Evolutionary conservation across 35 echinoderm and acorn worm species (phyloP), one percentile per base, ranked within the genome.

Genomic region (Patiria miniata): DNA sequence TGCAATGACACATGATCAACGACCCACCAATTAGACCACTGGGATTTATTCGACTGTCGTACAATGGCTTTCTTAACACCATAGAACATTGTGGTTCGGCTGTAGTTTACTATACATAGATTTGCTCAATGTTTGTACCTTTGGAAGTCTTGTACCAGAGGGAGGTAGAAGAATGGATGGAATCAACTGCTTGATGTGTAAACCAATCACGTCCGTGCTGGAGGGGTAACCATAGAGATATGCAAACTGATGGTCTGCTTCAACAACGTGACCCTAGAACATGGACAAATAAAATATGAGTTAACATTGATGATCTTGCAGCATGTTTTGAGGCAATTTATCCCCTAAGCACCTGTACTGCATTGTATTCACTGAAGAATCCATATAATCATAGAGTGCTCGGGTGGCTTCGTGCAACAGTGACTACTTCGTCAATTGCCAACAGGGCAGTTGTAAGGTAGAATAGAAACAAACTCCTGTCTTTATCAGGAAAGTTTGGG

Each of bases 161-260:
- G 83, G 55, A 10, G 96, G 96, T 4, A 99, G 82, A 37, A 83
- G 78, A 0, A 99, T 80, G n/a, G 91, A 91, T 77, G 96, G 96
- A 59, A 99, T 83, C 9, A 99, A 40, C 40, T 99, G 92, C 61
- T 99, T 94, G 23, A 99, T 86, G 52, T 83, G 91, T 68, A 92
- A 83, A 39, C 93, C 96, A 7, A 83, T 83, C 51, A 99, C 37
- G 15, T 91, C 90, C 21, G 77, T 37, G 39, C 91, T 82, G 0
- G 77, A 84, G 8, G 89, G 40, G 44, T 86, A 99, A 61, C 92
- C 96, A 87, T 99, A 87, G 39, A 99, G 80, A 37, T 84, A 73
- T 16, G 91, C 96, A 58, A 99, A 51, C 40, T 95, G 89, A 14
- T 77, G 59, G 39, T 94, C 93, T 14, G 86, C 89, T 58, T 83